These are phyloP conservation scores for Hypotaenidia philippensis DNA, from an alignment of 2,797 vertebrate species.

Conservation along the genomic window DNA sequence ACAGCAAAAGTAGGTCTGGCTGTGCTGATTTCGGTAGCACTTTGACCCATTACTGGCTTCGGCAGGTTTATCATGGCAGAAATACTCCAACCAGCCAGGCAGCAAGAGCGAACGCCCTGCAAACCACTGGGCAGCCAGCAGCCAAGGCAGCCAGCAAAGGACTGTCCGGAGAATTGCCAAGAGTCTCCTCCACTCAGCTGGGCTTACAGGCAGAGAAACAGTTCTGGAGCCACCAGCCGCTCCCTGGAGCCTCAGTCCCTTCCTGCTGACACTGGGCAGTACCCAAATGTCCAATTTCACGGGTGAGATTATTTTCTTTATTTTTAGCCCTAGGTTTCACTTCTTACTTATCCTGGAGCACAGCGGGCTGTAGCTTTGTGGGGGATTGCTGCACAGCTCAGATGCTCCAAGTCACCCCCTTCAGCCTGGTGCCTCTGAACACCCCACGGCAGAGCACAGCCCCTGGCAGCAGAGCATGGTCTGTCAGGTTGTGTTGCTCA, in stretches of 20 bases:
- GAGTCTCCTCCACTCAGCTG: neutral
- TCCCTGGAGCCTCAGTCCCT: neutral
- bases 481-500: neutral
- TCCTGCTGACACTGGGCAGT: neutral
- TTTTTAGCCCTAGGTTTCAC: neutral
- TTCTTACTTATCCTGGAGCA: fast-evolving
- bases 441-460: fast-evolving
- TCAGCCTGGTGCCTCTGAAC: fast-evolving
- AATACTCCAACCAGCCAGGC: neutral
- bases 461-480: neutral
- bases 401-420: neutral
- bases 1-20: neutral
- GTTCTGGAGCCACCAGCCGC: neutral
- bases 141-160: neutral
- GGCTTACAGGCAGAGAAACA: neutral
- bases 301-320: neutral
- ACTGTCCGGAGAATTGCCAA: neutral
- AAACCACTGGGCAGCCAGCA: neutral
- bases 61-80: neutral
- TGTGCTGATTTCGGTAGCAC: neutral
- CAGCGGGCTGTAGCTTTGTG: neutral
- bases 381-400: neutral
- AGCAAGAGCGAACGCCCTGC: neutral
- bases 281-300: fast-evolving
- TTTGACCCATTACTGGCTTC: neutral